Percentiles rank a stretch among this genome's conserved stretches.
Conservation (phyloP, 2,113 vertebrate genomes). For the Scatophagus argus region DNA sequence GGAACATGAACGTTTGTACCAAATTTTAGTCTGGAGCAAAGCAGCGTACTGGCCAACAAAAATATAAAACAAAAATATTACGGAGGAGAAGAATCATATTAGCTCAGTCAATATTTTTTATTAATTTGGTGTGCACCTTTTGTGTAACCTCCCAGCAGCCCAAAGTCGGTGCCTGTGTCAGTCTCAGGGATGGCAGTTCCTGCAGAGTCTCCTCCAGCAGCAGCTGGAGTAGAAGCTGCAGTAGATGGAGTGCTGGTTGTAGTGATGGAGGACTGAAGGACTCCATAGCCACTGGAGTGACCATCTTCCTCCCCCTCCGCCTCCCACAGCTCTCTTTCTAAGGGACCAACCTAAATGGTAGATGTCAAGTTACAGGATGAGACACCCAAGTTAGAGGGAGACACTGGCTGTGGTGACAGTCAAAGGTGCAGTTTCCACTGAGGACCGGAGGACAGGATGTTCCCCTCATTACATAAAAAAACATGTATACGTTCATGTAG, state of each 20-base stretch:
- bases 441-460: too few relatives aligned
- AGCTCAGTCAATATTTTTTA: too few relatives aligned
- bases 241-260: background rate
- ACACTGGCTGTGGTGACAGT: too few relatives aligned
- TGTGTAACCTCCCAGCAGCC: slow-evolving; percentile 50
- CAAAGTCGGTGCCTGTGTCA: slow-evolving; percentile 73
- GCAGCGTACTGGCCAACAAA: too few relatives aligned
- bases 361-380: background rate
- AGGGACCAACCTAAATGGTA: slow-evolving; percentile 19
- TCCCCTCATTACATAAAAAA: too few relatives aligned
- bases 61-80: too few relatives aligned
- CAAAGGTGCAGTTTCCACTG: too few relatives aligned
- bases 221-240: background rate
- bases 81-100: too few relatives aligned
- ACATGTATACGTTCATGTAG: background rate
- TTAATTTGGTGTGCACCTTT: too few relatives aligned
- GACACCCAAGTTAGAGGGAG: background rate
- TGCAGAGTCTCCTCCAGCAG: background rate
- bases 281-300: slow-evolving; percentile 61
- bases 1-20: too few relatives aligned
- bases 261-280: slow-evolving; percentile 34
- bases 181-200: slow-evolving; percentile 63
- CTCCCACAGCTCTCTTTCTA: slow-evolving; percentile 60
- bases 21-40: too few relatives aligned
- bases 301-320: slow-evolving; percentile 54